Conservation (phyloP, 2,797 vertebrate species). For the Gymnodraco acuticeps region DNA sequence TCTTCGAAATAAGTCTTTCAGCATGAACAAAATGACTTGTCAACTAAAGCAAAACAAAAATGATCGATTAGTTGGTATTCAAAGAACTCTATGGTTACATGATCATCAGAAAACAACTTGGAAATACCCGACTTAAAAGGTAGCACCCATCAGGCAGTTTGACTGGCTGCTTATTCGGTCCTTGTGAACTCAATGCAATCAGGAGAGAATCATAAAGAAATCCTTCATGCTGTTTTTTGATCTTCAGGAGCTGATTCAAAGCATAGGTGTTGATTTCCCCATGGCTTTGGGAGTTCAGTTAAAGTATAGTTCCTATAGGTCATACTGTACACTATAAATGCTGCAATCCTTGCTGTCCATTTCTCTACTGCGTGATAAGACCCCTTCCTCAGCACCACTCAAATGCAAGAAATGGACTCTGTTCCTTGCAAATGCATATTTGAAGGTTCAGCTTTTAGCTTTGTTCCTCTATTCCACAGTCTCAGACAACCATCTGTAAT, state of each 20-base stretch:
- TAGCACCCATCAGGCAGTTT: slow-evolving; percentile 4
- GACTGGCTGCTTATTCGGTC: slow-evolving; percentile 28
- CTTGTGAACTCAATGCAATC: slow-evolving; percentile 55
- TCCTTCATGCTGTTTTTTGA: slow-evolving; percentile 26
- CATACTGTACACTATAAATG: slow-evolving; percentile 1
- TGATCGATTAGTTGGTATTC: neutral
- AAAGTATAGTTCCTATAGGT: neutral
- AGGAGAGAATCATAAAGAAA: slow-evolving; percentile 41
- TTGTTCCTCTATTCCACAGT: neutral
- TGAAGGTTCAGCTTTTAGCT: neutral
- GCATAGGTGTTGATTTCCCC: slow-evolving; percentile 33
- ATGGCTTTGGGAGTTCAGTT: slow-evolving; percentile 2
- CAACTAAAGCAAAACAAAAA: too few species aligned
- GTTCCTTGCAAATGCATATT: neutral
- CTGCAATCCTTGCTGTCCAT: neutral
- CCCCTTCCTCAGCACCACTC: neutral
- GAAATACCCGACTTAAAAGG: slow-evolving; percentile 6
- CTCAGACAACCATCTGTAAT: neutral
- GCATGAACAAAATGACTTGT: too few species aligned
- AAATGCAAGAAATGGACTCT: neutral
- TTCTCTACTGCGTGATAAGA: neutral
- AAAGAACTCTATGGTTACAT: neutral
- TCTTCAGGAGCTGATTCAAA: slow-evolving; percentile 28
- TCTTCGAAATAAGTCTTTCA: too few species aligned
- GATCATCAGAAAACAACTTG: neutral